These are phyloP conservation scores for Lepilemur ruficaudatus DNA, from an alignment of 2,797 vertebrate species.

Conservation along the genomic window DNA sequence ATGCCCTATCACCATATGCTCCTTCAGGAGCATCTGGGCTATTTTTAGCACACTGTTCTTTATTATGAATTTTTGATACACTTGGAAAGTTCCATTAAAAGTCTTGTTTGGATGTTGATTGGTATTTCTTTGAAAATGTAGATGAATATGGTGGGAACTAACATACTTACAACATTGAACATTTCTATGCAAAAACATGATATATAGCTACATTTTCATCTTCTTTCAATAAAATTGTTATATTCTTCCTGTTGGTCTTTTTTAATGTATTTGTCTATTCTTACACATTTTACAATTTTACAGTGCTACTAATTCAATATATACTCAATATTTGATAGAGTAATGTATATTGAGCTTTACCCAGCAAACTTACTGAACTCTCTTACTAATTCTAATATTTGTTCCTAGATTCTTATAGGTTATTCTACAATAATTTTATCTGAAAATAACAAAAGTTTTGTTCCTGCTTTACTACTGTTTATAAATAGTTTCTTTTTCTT, in stretches of 20 bases:
- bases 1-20: background rate
- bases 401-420: background rate
- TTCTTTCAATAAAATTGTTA: background rate
- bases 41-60: background rate
- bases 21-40: background rate
- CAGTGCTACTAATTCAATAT: background rate
- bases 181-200: background rate
- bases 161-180: background rate
- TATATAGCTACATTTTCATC: background rate
- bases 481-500: background rate
- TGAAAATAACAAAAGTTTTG: background rate
- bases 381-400: background rate
- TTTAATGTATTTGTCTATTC: background rate
- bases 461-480: background rate
- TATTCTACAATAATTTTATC: background rate
- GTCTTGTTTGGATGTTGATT: background rate
- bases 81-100: background rate
- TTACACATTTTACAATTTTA: background rate
- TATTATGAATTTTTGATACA: background rate
- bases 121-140: background rate
- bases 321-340: background rate
- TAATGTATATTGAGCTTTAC: background rate
- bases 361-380: background rate
- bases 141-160: background rate
- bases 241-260: background rate